Evolutionary conservation across 2,113 vertebrate genomes (phyloP), one percentile per base, ranked within the genome.

Genomic region (Mohoua ochrocephala): DNA sequence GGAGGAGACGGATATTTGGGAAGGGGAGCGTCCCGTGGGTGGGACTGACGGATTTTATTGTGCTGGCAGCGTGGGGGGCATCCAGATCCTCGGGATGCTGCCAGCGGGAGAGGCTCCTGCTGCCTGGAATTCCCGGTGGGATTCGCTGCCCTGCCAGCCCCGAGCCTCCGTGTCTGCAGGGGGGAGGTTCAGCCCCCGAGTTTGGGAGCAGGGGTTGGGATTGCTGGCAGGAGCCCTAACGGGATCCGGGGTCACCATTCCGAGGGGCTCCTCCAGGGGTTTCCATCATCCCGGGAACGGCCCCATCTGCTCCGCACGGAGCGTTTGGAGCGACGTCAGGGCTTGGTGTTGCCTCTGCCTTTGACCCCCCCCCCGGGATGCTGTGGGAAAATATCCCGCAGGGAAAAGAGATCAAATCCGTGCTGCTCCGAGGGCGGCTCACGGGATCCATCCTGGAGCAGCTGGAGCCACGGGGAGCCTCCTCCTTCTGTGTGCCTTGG

Each of bases 271-370:
- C 1, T 22, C 8, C 23, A 19, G 70, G 44, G 31, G 10, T n/a
- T 71, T 64, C 53, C 50, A 1, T 41, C 47, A 8, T 7, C 4
- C 1, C 6, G 11, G 68, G 23, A 44, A 1, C 1, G 7, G 41
- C 18, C 17, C 67, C 3, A 2, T 33, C 9, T 35, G 35, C 3
- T 26, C 4, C 49, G 2, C 18, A 2, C 33, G 2, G 44, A 10
- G 3, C 2, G 33, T 28, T 15, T 49, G 68, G 63, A 69, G 63
- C 49, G 8, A 22, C 2, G 9, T 60, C 86, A 61, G 54, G 30
- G 18, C 49, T 44, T 7, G 33, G 15, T 2, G 30, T 26, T 18
- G 31, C 39, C 41, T 84, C 31, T 76, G 30, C 31, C 9, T 86
- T 35, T 20, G 69, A 59, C 28, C n/a, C n/a, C n/a, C n/a, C n/a